These are phyloP conservation scores for Macroramphosus scolopax DNA, from an alignment of 2,797 vertebrate genomes.

Conservation along the genomic window DNA sequence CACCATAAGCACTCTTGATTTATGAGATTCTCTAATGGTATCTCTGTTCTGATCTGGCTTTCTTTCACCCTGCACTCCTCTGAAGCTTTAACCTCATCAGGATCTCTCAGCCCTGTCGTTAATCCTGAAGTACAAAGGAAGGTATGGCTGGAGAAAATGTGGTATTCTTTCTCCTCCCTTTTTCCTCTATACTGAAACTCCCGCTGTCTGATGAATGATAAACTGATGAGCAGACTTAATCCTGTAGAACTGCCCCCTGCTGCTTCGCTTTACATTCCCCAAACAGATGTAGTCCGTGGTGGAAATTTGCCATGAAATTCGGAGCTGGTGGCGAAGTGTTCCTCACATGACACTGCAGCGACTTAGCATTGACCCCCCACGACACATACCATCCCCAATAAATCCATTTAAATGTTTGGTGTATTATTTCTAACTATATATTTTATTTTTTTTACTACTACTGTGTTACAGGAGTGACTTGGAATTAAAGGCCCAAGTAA, in stretches of 20 bases:
- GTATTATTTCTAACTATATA: conserved; percentile 33
- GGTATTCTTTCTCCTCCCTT: conserved; percentile 76
- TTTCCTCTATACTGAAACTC: conserved; percentile 65
- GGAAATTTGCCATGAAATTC: conserved; percentile 80
- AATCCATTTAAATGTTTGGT: conserved; percentile 41
- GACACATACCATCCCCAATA: conserved; percentile 29
- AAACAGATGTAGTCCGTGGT: conserved; percentile 78
- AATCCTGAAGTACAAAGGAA: conserved; percentile 97
- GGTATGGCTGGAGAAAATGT: conserved; percentile 85
- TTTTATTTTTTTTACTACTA: conserved; percentile 6
- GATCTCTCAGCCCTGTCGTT: conserved; percentile 87
- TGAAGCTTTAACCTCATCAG: conserved; percentile 93
- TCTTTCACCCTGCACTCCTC: conserved; percentile 89
- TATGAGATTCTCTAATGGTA: conserved; percentile 96
- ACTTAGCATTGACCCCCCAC: conserved; percentile 64
- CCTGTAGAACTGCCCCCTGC: conserved; percentile 86
- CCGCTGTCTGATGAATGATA: conserved; percentile 89
- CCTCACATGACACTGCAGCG: conserved; percentile 58
- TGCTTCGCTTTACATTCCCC: conserved; percentile 84
- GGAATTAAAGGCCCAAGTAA: no score
- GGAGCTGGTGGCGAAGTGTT: conserved; percentile 68
- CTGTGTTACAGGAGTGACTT: no score
- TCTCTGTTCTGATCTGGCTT: conserved; percentile 91
- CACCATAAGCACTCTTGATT: conserved; percentile 92
- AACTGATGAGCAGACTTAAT: conserved; percentile 86